These are phyloP conservation scores for Lethenteron reissneri DNA, from an alignment of 2,113 vertebrate genomes.

Conservation along the genomic window DNA sequence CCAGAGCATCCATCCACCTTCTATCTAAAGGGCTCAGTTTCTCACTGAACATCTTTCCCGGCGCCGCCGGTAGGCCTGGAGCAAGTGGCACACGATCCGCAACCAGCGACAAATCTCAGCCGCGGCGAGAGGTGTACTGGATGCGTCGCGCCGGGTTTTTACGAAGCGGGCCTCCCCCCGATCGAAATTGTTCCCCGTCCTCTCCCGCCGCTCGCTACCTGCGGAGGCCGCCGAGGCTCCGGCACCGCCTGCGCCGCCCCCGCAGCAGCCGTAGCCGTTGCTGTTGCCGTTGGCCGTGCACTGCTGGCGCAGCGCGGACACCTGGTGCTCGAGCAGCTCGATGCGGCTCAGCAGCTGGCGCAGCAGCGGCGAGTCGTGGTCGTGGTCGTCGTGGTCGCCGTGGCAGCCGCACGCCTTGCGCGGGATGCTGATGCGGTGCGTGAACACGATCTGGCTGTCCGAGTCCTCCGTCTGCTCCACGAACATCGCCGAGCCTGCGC, in stretches of 20 bases:
- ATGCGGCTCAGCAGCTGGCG: conserved; percentile 66
- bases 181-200: too few species aligned
- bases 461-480: conserved; percentile 53
- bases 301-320: conserved; percentile 59
- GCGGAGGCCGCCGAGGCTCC: too few species aligned
- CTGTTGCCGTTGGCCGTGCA: conserved; percentile 40
- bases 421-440: conserved; percentile 82
- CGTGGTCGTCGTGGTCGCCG: conserved; percentile 12
- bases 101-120: too few species aligned
- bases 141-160: too few species aligned
- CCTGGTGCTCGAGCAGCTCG: conserved; percentile 82
- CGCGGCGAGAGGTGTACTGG: too few species aligned
- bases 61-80: too few species aligned
- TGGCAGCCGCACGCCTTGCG: conserved; percentile 61
- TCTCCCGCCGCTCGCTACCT: too few species aligned
- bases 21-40: too few species aligned
- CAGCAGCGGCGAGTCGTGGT: conserved; percentile 28
- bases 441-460: conserved; percentile 78
- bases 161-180: too few species aligned
- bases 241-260: not conserved
- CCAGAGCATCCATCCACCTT: too few species aligned
- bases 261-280: not conserved
- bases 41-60: too few species aligned
- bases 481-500: conserved; percentile 17
- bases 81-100: too few species aligned